Evolutionary conservation across 2,888 invertebrate genomes (phyloP), one percentile per base, ranked within the genome.

Genomic region (Smittia sp.): DNA sequence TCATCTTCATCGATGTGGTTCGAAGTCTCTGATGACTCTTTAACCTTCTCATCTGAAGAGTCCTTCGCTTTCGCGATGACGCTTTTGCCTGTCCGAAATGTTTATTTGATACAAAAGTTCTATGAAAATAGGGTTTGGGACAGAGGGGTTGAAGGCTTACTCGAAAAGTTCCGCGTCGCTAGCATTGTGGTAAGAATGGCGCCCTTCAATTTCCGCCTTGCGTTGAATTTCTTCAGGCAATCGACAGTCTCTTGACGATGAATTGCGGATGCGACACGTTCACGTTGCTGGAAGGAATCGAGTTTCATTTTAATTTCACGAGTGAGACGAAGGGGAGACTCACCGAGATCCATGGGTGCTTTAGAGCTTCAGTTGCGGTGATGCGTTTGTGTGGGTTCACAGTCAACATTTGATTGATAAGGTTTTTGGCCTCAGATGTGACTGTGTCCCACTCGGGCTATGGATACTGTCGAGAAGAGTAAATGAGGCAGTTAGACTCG

Each of bases 381-480:
- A 98, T 97, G 80, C 97, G 88, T 86, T 96, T 96, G 82, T 91
- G 89, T 70, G 97, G 96, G 83, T 96, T 96, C 75, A 96, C 95
- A 76, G 96, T 96, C 80, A 98, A 86, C 97, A 98, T 97, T 84
- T 94, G 93, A 85, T 97, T 96, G 82, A 98, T 98, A 79, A 98
- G 90, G 83, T 94, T 95, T 85, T 97, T 98, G 73, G 97, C 97
- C 83, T 98, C 97, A 32, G 96, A 94, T 72, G 97, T 97, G 62
- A 98, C 97, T 20, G 97, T 97, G 84, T 97, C 97, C 97, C 97
- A 98, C 86, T 98, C 97, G 74, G 97, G 97, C 77, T 95, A 94
- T 32, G 97, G 97, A 83, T 96, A 97, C 84, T 97, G 96, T 83
- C 96, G 97, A 78, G 96, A 95, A 2, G 22, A 58, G 9, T 52